phyloP scores from a whole-genome alignment of 1,140 invertebrate species.

The Apocrypta bakeri region DNA sequence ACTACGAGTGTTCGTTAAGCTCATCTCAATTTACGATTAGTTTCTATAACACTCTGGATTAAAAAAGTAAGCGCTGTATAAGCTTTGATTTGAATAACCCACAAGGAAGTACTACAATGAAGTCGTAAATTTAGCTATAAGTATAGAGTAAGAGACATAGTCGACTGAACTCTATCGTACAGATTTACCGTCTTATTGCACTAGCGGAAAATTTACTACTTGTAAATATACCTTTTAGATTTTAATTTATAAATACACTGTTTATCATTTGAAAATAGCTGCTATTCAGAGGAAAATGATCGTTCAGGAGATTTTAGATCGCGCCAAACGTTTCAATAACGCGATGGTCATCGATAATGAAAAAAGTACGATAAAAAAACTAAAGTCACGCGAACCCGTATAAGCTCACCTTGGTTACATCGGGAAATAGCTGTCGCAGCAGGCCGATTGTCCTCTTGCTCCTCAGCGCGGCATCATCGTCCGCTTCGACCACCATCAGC shows the following conservation, averaged over 20 bases:
- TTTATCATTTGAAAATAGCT: no score
- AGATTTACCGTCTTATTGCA: not conserved
- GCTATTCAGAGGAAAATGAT: no score
- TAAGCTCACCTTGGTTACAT: constrained; percentile 81
- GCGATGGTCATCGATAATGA: not conserved
- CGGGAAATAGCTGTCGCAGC: constrained; percentile 83
- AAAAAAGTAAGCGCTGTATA: not conserved
- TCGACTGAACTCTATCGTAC: not conserved
- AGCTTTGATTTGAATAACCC: no score
- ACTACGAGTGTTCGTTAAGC: not conserved
- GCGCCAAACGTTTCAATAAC: not conserved
- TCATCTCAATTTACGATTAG: not conserved
- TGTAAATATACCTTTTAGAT: not conserved
- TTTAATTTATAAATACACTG: not conserved
- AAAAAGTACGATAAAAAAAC: constrained; percentile 11
- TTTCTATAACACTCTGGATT: not conserved
- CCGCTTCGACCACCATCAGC: constrained; percentile 72
- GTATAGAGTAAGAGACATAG: not conserved
- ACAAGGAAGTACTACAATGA: not conserved
- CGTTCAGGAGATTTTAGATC: no score
- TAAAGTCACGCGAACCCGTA: not conserved
- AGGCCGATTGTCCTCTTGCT: constrained; percentile 85
- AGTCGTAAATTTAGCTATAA: not conserved
- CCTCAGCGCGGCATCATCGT: constrained; percentile 77
- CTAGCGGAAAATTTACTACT: not conserved